Conservation (phyloP, 2,113 vertebrate genomes). For the Tachycineta bicolor region DNA sequence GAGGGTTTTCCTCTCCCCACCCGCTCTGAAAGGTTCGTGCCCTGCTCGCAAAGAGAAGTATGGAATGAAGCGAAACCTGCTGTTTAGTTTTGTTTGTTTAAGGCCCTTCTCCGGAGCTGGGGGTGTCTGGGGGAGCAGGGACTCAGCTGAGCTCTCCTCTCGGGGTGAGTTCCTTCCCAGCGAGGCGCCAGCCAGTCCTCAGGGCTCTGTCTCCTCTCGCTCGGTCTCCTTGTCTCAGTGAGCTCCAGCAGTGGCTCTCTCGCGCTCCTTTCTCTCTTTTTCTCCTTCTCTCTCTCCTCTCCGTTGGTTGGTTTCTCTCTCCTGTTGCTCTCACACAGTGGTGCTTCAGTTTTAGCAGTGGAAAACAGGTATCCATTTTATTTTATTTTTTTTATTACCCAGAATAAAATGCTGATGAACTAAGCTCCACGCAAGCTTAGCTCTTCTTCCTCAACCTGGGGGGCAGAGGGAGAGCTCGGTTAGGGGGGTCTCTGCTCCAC, state of each 20-base stretch:
- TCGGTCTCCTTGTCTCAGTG: conserved; percentile 79
- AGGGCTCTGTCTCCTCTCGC: conserved; percentile 73
- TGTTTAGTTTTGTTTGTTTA: background rate
- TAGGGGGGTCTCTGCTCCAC: fast-evolving
- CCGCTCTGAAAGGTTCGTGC: conserved; percentile 71
- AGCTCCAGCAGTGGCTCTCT: conserved; percentile 81
- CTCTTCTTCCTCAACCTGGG: conserved; percentile 85
- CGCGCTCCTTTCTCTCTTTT: conserved; percentile 51
- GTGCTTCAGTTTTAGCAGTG: conserved; percentile 99
- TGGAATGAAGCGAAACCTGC: conserved; percentile 78
- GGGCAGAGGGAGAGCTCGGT: background rate
- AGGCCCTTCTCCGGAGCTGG: conserved; percentile 76
- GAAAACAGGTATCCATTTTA: conserved; percentile 98
- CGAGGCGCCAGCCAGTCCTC: conserved; percentile 76
- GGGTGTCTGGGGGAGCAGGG: conserved; percentile 78
- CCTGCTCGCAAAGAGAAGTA: conserved; percentile 76
- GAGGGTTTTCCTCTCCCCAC: conserved; percentile 81
- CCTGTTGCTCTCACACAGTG: conserved; percentile 95
- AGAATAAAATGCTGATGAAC: conserved; percentile 96
- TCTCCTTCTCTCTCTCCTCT: conserved; percentile 65
- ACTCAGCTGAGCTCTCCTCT: conserved; percentile 70
- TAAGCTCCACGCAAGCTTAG: conserved; percentile 91
- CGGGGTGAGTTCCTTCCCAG: conserved; percentile 73
- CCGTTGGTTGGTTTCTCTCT: conserved; percentile 84
- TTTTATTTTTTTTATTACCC: conserved; percentile 96